These are phyloP conservation scores for Eptatretus burgeri DNA, from an alignment of 2,113 vertebrate species.

Conservation along the genomic window DNA sequence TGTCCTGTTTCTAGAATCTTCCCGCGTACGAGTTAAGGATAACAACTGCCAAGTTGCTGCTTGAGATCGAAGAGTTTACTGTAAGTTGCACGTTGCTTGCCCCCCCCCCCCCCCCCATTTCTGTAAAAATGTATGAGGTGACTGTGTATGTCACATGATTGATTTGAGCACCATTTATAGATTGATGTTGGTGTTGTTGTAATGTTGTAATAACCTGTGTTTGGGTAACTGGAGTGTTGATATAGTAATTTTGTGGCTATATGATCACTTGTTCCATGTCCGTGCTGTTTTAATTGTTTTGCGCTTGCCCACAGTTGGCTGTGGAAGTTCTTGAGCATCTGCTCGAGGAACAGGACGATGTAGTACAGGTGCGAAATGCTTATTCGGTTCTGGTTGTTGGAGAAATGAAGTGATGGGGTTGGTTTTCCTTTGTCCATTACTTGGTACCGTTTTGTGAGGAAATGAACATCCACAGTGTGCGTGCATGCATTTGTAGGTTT, in stretches of 20 bases:
- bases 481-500: neutral
- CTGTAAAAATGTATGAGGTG: too few relatives aligned
- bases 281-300: neutral
- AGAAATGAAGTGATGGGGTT: too few relatives aligned
- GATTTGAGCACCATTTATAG: too few relatives aligned
- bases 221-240: too few relatives aligned
- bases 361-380: neutral
- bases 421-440: too few relatives aligned
- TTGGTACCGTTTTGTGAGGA: too few relatives aligned
- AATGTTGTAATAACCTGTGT: too few relatives aligned
- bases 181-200: too few relatives aligned
- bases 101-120: too few relatives aligned
- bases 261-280: neutral
- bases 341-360: constrained; percentile 1
- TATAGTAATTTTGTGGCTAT: neutral
- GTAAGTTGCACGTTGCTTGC: neutral
- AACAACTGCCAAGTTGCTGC: neutral
- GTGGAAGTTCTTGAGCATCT: neutral
- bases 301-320: neutral
- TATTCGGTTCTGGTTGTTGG: too few relatives aligned
- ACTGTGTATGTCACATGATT: too few relatives aligned
- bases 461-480: too few relatives aligned
- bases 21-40: neutral
- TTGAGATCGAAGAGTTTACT: neutral
- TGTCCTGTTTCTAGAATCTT: neutral